A percentile compares a stretch with the other conserved stretches of the same genome.
Evolutionary conservation across 2,888 invertebrate species (phyloP).

Genomic region (Itoplectis maculator): DNA sequence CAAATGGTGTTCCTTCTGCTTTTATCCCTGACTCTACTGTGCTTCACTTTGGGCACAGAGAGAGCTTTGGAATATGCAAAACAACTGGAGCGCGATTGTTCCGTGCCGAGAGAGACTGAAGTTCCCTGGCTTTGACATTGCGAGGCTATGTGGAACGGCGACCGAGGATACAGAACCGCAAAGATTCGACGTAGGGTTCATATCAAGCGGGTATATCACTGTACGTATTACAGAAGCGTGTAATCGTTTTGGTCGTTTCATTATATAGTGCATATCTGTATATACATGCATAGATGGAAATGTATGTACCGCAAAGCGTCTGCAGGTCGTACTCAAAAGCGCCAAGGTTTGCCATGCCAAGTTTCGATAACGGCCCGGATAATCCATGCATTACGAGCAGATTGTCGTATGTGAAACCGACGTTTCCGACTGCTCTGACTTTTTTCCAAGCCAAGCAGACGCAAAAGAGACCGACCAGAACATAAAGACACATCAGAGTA

Average conservation of each 20-base stretch:
- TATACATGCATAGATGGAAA: too few species aligned
- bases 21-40: slow-evolving; percentile 15
- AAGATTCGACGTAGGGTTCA: slow-evolving; percentile 1
- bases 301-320: neutral
- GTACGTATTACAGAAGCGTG: neutral
- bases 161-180: neutral
- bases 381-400: slow-evolving; percentile 48
- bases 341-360: slow-evolving; percentile 30
- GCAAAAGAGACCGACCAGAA: neutral
- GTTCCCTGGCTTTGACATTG: neutral
- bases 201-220: neutral
- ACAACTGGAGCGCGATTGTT: slow-evolving; percentile 16
- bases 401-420: slow-evolving; percentile 22
- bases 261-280: too few species aligned
- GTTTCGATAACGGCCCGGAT: slow-evolving; percentile 61
- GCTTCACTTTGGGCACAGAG: neutral
- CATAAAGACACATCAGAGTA: neutral
- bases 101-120: neutral
- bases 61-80: slow-evolving; percentile 19
- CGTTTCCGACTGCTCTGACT: neutral
- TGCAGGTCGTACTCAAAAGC: neutral
- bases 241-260: slow-evolving; percentile 4
- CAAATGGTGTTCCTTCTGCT: slow-evolving; percentile 17
- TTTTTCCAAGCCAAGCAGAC: neutral
- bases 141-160: neutral